Conservation (phyloP, 1,140 invertebrate species). For the Vanessa tameamea region DNA sequence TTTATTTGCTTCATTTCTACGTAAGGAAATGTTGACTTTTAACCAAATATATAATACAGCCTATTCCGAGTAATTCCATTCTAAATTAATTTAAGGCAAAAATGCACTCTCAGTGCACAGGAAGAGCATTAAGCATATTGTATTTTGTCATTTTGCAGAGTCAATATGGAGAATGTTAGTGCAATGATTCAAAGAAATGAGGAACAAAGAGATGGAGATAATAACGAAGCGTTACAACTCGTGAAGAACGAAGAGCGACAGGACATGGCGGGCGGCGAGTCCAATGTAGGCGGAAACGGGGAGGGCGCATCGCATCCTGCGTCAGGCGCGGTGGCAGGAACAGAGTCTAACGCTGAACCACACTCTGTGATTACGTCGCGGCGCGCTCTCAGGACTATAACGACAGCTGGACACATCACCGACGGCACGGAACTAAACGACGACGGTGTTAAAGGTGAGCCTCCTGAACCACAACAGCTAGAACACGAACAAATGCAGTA, state of each 20-base stretch:
- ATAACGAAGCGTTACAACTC: slow-evolving; percentile 60
- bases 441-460: slow-evolving; percentile 70
- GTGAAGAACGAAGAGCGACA: slow-evolving; percentile 61
- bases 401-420: slow-evolving; percentile 83
- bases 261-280: slow-evolving; percentile 36
- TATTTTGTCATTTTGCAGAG: slow-evolving; percentile 32
- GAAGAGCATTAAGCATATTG: not conserved
- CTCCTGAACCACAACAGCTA: slow-evolving; percentile 51
- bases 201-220: slow-evolving; percentile 48
- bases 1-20: slow-evolving; percentile 44
- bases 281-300: slow-evolving; percentile 15
- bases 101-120: not conserved
- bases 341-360: slow-evolving; percentile 36
- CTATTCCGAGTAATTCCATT: slow-evolving; percentile 1
- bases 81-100: not conserved
- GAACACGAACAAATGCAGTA: slow-evolving; percentile 60
- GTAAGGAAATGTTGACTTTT: slow-evolving; percentile 35
- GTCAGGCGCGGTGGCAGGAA: slow-evolving; percentile 11
- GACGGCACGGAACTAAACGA: slow-evolving; percentile 66
- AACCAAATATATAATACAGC: slow-evolving; percentile 16
- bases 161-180: slow-evolving; percentile 57
- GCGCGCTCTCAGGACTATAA: slow-evolving; percentile 82
- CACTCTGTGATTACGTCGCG: slow-evolving; percentile 81
- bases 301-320: slow-evolving; percentile 11
- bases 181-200: slow-evolving; percentile 46